A percentile compares a stretch with the other conserved stretches of the same genome.
Conservation (phyloP, 2,888 invertebrate species). For the Zaprionus obscuricornis region DNA sequence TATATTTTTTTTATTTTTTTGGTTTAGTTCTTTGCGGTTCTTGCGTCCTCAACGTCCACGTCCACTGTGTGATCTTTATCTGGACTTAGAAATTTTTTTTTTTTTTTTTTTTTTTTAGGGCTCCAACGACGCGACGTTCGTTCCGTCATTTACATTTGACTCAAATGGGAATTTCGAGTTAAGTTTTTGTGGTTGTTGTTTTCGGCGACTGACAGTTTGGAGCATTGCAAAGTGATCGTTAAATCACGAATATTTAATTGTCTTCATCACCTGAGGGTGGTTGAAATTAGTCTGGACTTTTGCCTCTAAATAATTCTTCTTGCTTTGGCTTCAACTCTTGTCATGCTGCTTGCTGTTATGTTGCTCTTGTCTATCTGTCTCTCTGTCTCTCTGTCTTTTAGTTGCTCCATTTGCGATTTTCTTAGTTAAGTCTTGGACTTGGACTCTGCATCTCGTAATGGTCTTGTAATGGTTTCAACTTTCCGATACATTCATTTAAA, state of each 20-base stretch:
- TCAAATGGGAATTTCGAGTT: slow-evolving; percentile 57
- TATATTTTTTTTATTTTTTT: too few species aligned
- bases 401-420: slow-evolving; percentile 33
- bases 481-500: slow-evolving; percentile 59
- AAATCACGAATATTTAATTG: slow-evolving; percentile 84
- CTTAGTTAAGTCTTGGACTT: slow-evolving; percentile 11
- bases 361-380: not conserved
- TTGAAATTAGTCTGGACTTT: slow-evolving; percentile 79
- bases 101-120: slow-evolving; percentile 66
- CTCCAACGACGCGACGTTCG: slow-evolving; percentile 56
- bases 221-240: slow-evolving; percentile 82
- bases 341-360: too few species aligned
- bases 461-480: slow-evolving; percentile 65
- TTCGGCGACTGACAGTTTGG: slow-evolving; percentile 62
- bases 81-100: slow-evolving; percentile 57
- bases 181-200: slow-evolving; percentile 11
- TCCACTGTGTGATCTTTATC: slow-evolving; percentile 73
- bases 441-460: slow-evolving; percentile 43
- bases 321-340: too few species aligned
- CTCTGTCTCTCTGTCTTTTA: slow-evolving; percentile 11
- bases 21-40: slow-evolving; percentile 59
- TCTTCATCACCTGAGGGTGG: slow-evolving; percentile 83
- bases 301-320: slow-evolving; percentile 64
- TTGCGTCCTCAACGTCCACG: slow-evolving; percentile 29
- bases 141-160: slow-evolving; percentile 76